Conservation (phyloP, 2,797 vertebrate genomes). For the Cephalopachus bancanus region DNA sequence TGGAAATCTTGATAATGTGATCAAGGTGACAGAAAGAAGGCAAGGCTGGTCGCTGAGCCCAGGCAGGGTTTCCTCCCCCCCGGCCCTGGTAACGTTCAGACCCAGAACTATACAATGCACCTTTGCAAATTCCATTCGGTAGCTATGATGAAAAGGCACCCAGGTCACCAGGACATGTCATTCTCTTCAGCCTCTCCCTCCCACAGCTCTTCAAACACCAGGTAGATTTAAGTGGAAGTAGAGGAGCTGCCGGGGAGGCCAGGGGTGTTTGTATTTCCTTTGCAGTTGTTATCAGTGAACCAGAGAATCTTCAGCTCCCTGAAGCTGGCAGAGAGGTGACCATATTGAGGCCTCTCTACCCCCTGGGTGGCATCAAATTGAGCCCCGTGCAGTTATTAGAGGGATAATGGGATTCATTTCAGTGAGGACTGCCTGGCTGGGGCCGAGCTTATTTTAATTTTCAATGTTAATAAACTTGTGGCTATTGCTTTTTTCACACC, state of each 20-base stretch:
- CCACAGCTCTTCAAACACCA: neutral
- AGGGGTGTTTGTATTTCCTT: constrained; percentile 17
- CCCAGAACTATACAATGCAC: neutral
- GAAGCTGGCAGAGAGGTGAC: constrained; percentile 74
- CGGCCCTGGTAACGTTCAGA: neutral
- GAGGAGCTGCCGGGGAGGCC: neutral
- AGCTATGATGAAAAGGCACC: neutral
- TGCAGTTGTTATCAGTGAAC: constrained; percentile 36
- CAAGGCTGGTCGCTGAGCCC: neutral
- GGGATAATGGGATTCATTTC: constrained; percentile 83
- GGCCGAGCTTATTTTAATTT: constrained; percentile 82
- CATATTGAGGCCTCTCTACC: constrained; percentile 71
- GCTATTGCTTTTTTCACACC: constrained; percentile 75
- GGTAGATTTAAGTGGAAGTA: neutral
- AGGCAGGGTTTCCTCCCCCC: neutral
- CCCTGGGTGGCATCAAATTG: constrained; percentile 75
- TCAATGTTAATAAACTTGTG: constrained; percentile 84
- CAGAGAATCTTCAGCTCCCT: constrained; percentile 7
- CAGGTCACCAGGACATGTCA: neutral
- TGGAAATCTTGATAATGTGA: neutral
- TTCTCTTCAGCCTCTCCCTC: neutral
- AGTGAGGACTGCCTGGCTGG: constrained; percentile 73
- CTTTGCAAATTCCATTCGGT: constrained; percentile 1
- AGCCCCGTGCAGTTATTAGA: constrained; percentile 72
- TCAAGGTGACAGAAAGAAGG: neutral